phyloP scores from a whole-genome alignment of 1,140 invertebrate species.

The Nixonia krombeini region DNA sequence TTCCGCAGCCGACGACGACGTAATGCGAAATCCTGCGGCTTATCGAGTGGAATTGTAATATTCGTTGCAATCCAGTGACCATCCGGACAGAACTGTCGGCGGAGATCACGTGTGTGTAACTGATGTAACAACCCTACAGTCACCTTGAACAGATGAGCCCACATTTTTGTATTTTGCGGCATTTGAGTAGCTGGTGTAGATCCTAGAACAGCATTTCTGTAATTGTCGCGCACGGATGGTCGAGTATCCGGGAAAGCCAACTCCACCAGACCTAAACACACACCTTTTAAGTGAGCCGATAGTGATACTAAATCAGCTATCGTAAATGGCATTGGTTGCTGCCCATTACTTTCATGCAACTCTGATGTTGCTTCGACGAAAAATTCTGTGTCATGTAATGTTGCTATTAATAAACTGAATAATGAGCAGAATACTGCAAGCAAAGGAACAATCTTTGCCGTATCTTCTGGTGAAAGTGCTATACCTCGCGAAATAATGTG shows the following conservation, averaged over 20 bases:
- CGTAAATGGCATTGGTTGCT: slow-evolving; percentile 76
- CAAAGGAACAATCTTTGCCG: slow-evolving; percentile 82
- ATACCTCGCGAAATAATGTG: slow-evolving; percentile 80
- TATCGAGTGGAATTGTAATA: slow-evolving; percentile 77
- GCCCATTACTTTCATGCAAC: slow-evolving; percentile 37
- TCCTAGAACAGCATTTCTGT: slow-evolving; percentile 66
- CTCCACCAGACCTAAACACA: slow-evolving; percentile 90
- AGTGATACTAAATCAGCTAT: slow-evolving; percentile 77
- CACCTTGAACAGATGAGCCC: slow-evolving; percentile 71
- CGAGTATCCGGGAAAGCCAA: slow-evolving; percentile 89
- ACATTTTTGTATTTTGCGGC: slow-evolving; percentile 71
- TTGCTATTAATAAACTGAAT: slow-evolving; percentile 86
- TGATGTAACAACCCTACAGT: slow-evolving; percentile 83
- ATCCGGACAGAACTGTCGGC: slow-evolving; percentile 82
- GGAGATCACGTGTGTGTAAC: slow-evolving; percentile 85
- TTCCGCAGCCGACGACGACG: slow-evolving; percentile 72
- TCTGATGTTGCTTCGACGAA: slow-evolving; percentile 62
- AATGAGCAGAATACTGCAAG: slow-evolving; percentile 89
- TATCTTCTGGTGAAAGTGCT: slow-evolving; percentile 76
- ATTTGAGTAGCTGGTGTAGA: slow-evolving; percentile 53
- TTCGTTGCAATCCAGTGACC: slow-evolving; percentile 84
- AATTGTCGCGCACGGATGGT: slow-evolving; percentile 72
- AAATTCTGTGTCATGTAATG: slow-evolving; percentile 92
- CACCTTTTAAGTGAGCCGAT: slow-evolving; percentile 81
- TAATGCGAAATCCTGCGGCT: slow-evolving; percentile 75